Conservation (phyloP, 1,140 invertebrate genomes). For the Xylocopa sonorina region DNA sequence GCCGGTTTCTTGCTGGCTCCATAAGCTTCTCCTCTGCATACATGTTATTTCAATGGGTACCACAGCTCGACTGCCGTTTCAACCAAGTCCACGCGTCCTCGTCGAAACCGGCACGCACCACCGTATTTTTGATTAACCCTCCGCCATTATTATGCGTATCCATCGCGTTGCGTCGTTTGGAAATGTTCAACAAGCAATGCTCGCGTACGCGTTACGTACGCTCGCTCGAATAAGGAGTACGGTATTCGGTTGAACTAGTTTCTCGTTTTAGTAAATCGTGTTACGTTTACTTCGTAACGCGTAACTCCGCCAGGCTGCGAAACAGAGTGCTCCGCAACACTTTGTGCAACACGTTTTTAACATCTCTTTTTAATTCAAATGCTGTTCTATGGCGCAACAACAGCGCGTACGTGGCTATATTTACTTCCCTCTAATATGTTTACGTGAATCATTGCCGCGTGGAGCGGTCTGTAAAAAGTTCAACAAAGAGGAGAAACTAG, state of each 20-base stretch:
- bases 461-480: neutral
- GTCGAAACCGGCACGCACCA: conserved; percentile 19
- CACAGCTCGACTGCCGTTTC: neutral
- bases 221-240: conserved; percentile 17
- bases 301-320: too few species aligned
- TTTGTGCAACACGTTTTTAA: too few species aligned
- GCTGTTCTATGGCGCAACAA: too few species aligned
- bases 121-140: conserved; percentile 34
- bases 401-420: too few species aligned
- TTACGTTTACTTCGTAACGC: conserved; percentile 22
- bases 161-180: neutral
- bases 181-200: neutral
- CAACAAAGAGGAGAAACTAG: neutral
- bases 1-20: conserved; percentile 24
- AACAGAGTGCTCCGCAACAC: neutral
- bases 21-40: conserved; percentile 11
- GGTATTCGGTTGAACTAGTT: conserved; percentile 35
- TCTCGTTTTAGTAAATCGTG: conserved; percentile 30
- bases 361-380: too few species aligned
- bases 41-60: conserved; percentile 31
- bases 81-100: conserved; percentile 24
- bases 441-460: too few species aligned
- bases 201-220: neutral
- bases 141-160: conserved; percentile 40
- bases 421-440: too few species aligned